Evolutionary conservation across 1,140 invertebrate species (phyloP), one percentile per base, ranked within the genome.

Genomic region (Maniola jurtina): DNA sequence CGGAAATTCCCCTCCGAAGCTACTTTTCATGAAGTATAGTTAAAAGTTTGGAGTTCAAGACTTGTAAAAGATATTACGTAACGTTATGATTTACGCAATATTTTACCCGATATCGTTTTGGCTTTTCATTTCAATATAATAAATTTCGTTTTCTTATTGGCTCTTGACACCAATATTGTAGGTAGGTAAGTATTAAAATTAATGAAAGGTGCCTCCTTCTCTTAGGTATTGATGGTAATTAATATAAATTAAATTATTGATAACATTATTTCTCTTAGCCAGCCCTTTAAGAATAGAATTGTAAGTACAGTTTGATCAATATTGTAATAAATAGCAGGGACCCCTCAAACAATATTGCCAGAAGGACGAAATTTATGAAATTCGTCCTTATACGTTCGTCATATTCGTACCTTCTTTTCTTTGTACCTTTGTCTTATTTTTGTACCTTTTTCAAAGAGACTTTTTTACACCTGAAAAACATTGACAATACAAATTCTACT

Each of bases 191-290:
- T 68, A 71, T 73, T 82, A 64, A 71, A 80, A 84, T 80, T 80
- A 84, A 80, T 83, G 72, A 80, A 76, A 72, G 69, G 66, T 68
- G 35, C 61, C 25, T 61, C 64, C 64, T 16, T 25, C 5, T 70
- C 64, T 59, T 70, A 76, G 69, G 71, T 65, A 70, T 73, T 78
- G 72, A 77, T 60, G 45, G 75, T 81, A 80, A 84, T 83, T 80
- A 81, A 80, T 77, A 74, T 76, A 76, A 84, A 50, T 50, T 50
- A 16, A 50, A 47, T 47, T 47, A 47, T 47, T 47, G 13, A n/a
- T 14, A 14, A 11, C 45, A 47, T 3, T 47, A 47, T 13, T 14
- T 11, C 11, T 50, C 5, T 50, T 16, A 50, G 48, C 45, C 13
- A 50, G 48, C 45, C 13, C 13, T 40, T 40, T 40, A 9, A 40